Base-by-base conservation (phyloP, 2,888 invertebrate species). In the Scaeva pyrastri region DNA sequence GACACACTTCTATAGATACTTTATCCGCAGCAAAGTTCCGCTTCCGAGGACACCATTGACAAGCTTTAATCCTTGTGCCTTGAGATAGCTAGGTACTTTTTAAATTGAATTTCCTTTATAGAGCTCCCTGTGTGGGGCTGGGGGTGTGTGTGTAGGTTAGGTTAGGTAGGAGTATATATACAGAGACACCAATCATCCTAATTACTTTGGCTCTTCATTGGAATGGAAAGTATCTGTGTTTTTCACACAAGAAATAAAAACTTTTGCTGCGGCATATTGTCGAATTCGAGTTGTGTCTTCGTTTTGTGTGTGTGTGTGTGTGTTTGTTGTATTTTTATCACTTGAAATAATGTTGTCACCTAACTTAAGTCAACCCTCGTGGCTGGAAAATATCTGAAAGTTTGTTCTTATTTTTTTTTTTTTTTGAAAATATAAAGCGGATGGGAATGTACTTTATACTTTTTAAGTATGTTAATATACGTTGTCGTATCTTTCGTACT, bases 121-220 rank as follows among this genome's bases (percentile, higher is more conserved):
- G n/a, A n/a, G n/a, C 41, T 41, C 14, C 36, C 39, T 39, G 14
- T 26, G n/a, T n/a, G n/a, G n/a, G n/a, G n/a, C n/a, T n/a, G n/a
- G n/a, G n/a, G n/a, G n/a, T n/a, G n/a, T n/a, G 0, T 50, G 11
- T 6, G 1, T 52, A 2, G n/a, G n/a, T n/a, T n/a, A n/a, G n/a
- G n/a, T n/a, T 23, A 52, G 31, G 31, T 31, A 31, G 1, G 31
- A 31, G 31, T 31, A 31, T 31, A 31, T 31, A 31, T 31, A 31
- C 8, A 31, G 31, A 5, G 23, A 50, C 73, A 64, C 81, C 81
- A 86, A 86, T 86, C 81, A 86, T 73, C 81, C 70, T 86, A 86
- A 86, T 86, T 86, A 81, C 77, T 81, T 77, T 77, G 70, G 39
- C 60, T 72, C 85, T 52, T 52, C 55, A 80, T 77, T 81, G 84